Percentiles rank a stretch among this genome's conserved stretches.
phyloP scores from a whole-genome alignment of 2,797 vertebrate species.

The Pipistrellus kuhlii region DNA sequence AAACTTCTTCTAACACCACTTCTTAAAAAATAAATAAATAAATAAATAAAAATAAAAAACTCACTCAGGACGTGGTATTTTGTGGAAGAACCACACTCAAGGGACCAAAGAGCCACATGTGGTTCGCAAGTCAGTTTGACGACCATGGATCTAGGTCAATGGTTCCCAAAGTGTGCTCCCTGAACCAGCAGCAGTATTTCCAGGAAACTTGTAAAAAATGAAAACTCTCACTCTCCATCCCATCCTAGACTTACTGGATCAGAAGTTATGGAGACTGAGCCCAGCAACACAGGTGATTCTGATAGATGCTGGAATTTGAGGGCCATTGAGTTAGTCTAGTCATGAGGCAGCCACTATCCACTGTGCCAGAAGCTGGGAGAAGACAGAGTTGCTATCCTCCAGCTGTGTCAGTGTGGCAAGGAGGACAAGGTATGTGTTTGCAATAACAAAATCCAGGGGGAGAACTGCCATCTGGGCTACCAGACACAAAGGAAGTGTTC shows the following conservation, averaged over 20 bases:
- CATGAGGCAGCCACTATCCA: not conserved
- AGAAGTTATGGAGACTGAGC: not conserved
- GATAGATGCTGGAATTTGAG: not conserved
- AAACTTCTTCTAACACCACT: too few species aligned
- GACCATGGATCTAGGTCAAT: not conserved
- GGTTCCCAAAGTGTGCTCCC: not conserved
- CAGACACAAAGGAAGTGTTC: not conserved
- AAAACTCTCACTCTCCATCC: not conserved
- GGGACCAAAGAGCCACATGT: too few species aligned
- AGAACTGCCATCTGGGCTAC: not conserved
- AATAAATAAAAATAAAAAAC: too few species aligned
- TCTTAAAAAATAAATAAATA: too few species aligned
- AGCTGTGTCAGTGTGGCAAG: not conserved
- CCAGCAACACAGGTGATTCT: not conserved
- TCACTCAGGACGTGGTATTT: too few species aligned
- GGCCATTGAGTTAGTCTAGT: not conserved
- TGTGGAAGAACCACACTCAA: too few species aligned
- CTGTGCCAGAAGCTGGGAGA: not conserved
- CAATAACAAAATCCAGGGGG: not conserved
- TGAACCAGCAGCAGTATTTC: not conserved
- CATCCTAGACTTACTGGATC: not conserved
- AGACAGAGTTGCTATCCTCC: not conserved
- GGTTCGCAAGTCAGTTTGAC: too few species aligned
- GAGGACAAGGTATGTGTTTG: not conserved
- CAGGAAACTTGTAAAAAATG: not conserved